A percentile compares a stretch with the other conserved stretches of the same genome.
phyloP scores from a whole-genome alignment of 2,797 vertebrate species.

The Taenioides sp. region DNA sequence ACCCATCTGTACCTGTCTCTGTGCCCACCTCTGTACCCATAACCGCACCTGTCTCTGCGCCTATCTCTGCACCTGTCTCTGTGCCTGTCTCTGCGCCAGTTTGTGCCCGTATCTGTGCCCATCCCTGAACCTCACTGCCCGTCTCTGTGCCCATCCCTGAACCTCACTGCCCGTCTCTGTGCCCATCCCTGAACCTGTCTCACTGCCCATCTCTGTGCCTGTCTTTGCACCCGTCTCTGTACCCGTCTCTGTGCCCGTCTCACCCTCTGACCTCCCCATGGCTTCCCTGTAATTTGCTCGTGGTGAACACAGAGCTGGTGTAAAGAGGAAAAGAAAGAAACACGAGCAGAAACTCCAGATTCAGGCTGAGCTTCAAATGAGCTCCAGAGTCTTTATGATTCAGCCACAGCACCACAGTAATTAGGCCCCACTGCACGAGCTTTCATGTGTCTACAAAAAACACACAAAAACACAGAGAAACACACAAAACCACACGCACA shows the following conservation, averaged over 20 bases:
- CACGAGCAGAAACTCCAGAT: slow-evolving; percentile 60
- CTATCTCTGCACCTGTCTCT: no score
- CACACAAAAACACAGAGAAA: slow-evolving; percentile 62
- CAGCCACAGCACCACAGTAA: slow-evolving; percentile 77
- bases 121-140: no score
- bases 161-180: no score
- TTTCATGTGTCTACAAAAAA: slow-evolving; percentile 76
- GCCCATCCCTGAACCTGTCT: no score
- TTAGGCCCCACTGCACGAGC: slow-evolving; percentile 74
- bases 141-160: no score
- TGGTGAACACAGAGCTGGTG: slow-evolving; percentile 72
- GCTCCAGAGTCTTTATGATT: slow-evolving; percentile 64
- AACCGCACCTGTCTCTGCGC: no score
- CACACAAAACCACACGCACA: slow-evolving; percentile 47
- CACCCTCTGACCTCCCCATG: slow-evolving; percentile 49
- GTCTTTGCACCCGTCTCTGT: no score
- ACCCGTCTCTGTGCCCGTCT: not conserved
- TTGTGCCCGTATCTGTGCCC: no score
- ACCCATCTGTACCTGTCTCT: no score
- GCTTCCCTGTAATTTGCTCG: slow-evolving; percentile 65
- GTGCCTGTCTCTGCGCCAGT: no score
- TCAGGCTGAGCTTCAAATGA: slow-evolving; percentile 67
- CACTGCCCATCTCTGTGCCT: no score
- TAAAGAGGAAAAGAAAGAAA: slow-evolving; percentile 73
- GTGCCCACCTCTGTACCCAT: no score